A percentile compares a stretch with the other conserved stretches of the same genome.
phyloP scores from a whole-genome alignment of 2,888 invertebrate genomes.

The Acleris emargana region DNA sequence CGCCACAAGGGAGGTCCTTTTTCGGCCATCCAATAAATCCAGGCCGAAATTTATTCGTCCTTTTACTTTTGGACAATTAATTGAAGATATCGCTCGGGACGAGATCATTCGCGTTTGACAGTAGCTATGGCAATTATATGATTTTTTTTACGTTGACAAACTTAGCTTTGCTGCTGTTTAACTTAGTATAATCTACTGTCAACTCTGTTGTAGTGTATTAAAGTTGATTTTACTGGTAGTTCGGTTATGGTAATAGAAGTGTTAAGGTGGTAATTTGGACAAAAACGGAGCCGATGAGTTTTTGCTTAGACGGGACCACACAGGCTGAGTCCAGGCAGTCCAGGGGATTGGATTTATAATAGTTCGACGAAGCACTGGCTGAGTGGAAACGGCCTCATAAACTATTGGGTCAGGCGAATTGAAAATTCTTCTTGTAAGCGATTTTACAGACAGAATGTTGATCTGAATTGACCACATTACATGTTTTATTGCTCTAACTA shows the following conservation, averaged over 20 bases:
- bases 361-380: constrained; percentile 5
- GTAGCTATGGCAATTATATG: constrained; percentile 65
- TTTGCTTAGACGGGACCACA: constrained; percentile 69
- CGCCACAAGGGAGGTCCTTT: constrained; percentile 64
- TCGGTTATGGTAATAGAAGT: constrained; percentile 40
- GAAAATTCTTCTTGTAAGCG: no score
- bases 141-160: constrained; percentile 43
- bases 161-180: constrained; percentile 11
- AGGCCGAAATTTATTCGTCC: constrained; percentile 54
- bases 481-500: no score
- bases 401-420: no score
- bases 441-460: no score
- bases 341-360: constrained; percentile 15
- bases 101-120: constrained; percentile 76
- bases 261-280: constrained; percentile 48
- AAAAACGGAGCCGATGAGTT: constrained; percentile 70
- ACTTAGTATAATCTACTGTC: neutral
- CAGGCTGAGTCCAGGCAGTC: constrained; percentile 43
- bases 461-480: no score
- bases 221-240: neutral
- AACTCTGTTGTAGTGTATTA: neutral
- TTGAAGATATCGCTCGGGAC: constrained; percentile 69
- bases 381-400: neutral
- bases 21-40: constrained; percentile 48
- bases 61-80: constrained; percentile 64